A percentile compares a stretch with the other conserved stretches of the same genome.
These are phyloP conservation scores for Physocephala rufipes DNA, from an alignment of 2,888 invertebrate species.

Conservation along the genomic window DNA sequence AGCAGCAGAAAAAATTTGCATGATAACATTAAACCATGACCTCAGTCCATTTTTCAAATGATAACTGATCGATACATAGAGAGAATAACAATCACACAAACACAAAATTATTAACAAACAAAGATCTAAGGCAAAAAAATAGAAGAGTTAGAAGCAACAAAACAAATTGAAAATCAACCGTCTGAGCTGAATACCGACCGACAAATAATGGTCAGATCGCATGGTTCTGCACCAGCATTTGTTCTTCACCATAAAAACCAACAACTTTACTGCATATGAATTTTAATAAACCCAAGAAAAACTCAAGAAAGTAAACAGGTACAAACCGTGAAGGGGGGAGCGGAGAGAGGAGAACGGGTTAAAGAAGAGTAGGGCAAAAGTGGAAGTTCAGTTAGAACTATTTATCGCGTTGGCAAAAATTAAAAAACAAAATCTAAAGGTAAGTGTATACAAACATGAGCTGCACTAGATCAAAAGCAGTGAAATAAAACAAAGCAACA, in stretches of 20 bases:
- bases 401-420: conserved; percentile 13
- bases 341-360: background rate
- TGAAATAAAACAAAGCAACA: background rate
- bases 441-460: background rate
- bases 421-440: conserved; percentile 5
- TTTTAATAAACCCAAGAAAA: background rate
- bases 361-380: conserved; percentile 15
- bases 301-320: background rate
- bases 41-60: conserved; percentile 23
- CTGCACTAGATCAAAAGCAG: conserved; percentile 9
- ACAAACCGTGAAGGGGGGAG: background rate
- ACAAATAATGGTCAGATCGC: conserved; percentile 9
- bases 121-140: background rate
- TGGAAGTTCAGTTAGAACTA: conserved; percentile 19
- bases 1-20: conserved; percentile 15
- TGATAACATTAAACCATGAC: conserved; percentile 31
- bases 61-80: conserved; percentile 14
- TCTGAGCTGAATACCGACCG: conserved; percentile 28
- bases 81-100: conserved; percentile 16
- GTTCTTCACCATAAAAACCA: background rate
- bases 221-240: conserved; percentile 30
- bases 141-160: background rate
- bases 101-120: background rate
- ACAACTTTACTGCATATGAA: background rate
- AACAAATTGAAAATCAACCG: conserved; percentile 8